Base-by-base conservation (phyloP, 53 echinoderm and acorn worm species). In the Apostichopus leukothele region DNA sequence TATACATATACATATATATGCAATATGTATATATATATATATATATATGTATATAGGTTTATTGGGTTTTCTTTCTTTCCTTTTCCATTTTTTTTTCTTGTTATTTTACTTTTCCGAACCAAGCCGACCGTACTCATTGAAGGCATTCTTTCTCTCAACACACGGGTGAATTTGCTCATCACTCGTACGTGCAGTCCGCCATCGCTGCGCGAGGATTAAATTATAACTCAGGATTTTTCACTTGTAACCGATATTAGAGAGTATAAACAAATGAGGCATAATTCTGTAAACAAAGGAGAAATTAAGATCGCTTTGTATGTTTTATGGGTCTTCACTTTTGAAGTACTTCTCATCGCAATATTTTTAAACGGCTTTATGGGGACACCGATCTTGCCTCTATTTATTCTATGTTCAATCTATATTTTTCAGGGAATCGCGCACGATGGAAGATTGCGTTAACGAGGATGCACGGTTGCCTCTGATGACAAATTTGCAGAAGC, bases 201-300 rank as follows among this genome's bases (percentile, higher is more conserved):
- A 16, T 71, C 71, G n/a, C 71, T 16, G 6, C 63, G 63, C 77
- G n/a, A 67, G 67, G 61, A 85, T 85, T 85, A 85, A 66, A 67
- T 85, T 85, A 85, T 71, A 66, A 60, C 85, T 85, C 68, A 27
- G 85, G 67, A 67, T 14, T 39, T 39, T 39, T 85, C 39, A 51
- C n/a, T 67, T 61, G 85, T 85, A 85, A 85, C 85, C 67, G 85
- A 85, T 85, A 63, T 68, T 63, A 26, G n/a, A 63, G 26, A 51
- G 60, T 61, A 63, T 85, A 85, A 85, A 85, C 85, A 85, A 85
- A 67, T 85, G 85, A 85, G 85, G 85, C 85, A 67, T 85, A 66
- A 85, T 85, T n/a, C 67, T 67, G 63, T 85, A 85, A 85, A 85
- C 85, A 85, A 85, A 27, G 26, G 67, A 63, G 85, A 60, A 50